phyloP scores from a whole-genome alignment of 2,797 vertebrate genomes.

The Epinephelus malabaricus region DNA sequence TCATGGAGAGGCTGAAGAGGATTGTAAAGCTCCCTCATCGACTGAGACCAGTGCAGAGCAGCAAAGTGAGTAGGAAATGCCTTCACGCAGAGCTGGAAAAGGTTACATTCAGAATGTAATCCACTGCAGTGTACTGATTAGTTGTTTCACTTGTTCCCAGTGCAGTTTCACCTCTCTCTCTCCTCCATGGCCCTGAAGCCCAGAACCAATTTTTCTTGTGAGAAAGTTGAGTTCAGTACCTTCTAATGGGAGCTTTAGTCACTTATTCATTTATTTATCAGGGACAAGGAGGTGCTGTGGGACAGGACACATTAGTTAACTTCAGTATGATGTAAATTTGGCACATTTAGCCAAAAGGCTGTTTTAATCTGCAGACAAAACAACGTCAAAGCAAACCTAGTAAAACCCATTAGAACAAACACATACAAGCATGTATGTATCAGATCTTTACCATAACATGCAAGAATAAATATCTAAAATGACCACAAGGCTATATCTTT shows the following conservation, averaged over 20 bases:
- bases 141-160: conserved; percentile 23
- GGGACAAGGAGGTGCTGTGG: no score
- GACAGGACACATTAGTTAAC: neutral
- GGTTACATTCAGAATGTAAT: neutral
- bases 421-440: neutral
- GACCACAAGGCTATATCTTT: neutral
- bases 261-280: conserved; percentile 2
- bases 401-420: neutral
- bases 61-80: conserved; percentile 87
- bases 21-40: conserved; percentile 91
- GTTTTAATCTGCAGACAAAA: neutral
- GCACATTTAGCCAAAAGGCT: neutral
- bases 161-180: conserved; percentile 12
- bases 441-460: neutral
- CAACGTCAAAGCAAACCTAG: neutral
- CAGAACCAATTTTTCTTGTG: conserved; percentile 5
- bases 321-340: neutral
- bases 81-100: conserved; percentile 14
- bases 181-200: conserved; percentile 13
- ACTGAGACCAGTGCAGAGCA: conserved; percentile 91
- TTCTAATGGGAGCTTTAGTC: neutral
- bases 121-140: conserved; percentile 19
- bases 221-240: neutral
- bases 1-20: conserved; percentile 93
- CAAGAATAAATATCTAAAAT: neutral